Evolutionary conservation across 2,888 invertebrate species (phyloP), one percentile per base, ranked within the genome.

Genomic region (Dorcus hopei): DNA sequence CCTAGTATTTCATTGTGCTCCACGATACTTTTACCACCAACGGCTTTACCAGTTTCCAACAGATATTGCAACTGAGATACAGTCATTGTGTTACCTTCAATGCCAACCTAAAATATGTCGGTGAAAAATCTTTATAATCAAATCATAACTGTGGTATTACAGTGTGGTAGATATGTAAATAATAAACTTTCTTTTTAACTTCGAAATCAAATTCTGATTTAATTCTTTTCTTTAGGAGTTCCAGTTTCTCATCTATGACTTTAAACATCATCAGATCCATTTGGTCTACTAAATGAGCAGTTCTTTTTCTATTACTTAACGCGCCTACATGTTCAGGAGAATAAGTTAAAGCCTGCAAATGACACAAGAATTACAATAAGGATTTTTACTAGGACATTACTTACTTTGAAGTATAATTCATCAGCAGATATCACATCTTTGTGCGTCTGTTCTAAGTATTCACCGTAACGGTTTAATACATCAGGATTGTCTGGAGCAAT

Each of bases 1-100:
- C 94, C 95, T 45, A 97, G 79, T 69, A 98, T 94, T 81, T 98
- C 98, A 81, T 97, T 97, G 75, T 98, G 98, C 73, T 98, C 98
- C 68, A 93, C 87, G 51, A 98, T 88, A 73, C 95, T 95, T 79
- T 97, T 97, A 0, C 95, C 93, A 52, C 87, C 87, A 1, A 95
- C 90, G 0, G 90, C 91, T 71, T 91, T 85, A 45, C 90, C 85
- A 0, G 97, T 97, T 79, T 98, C 97, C 19, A 98, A 82, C 61
- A 98, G 88, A 58, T 91, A 91, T 64, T 96, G 83, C 0, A 97
- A 93, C 77, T 98, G 95, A 19, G 91, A 88, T 43, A 98, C 81
- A 2, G 93, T 91, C 90, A 99, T 93, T 0, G 97, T 97, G 74
- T 98, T 98, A 0, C 97, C 97, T 80, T 98, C 98, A 64, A 98